A percentile compares a stretch with the other conserved stretches of the same genome.
Conservation (phyloP, 2,888 invertebrate species). For the Lasioglossum oenotherae region DNA sequence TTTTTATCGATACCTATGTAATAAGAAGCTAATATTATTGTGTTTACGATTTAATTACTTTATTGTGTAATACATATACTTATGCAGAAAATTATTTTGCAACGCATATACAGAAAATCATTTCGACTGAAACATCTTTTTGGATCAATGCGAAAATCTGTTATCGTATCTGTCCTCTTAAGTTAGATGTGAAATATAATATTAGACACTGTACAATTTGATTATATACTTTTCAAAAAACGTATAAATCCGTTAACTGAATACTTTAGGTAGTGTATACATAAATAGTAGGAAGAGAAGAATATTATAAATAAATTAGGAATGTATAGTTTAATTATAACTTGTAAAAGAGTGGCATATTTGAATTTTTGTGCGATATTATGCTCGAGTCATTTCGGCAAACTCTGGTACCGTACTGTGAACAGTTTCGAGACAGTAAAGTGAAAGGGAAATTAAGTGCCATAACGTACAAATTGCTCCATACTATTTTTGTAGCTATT, state of each 20-base stretch:
- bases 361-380: neutral
- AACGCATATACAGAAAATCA: neutral
- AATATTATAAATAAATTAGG: neutral
- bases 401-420: slow-evolving; percentile 32
- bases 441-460: slow-evolving; percentile 62
- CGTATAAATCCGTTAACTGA: neutral
- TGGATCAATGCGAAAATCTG: neutral
- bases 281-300: neutral
- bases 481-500: slow-evolving; percentile 25
- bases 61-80: neutral
- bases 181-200: neutral
- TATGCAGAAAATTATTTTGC: neutral
- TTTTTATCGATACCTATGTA: neutral
- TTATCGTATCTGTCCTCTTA: neutral
- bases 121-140: neutral
- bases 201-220: neutral
- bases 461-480: slow-evolving; percentile 43
- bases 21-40: neutral
- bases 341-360: neutral
- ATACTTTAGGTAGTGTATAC: neutral
- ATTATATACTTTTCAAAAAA: neutral
- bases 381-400: slow-evolving; percentile 43
- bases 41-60: neutral
- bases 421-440: slow-evolving; percentile 22
- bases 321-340: neutral